These are phyloP conservation scores for Diaphora mendica DNA, from an alignment of 2,888 invertebrate species.

Conservation along the genomic window DNA sequence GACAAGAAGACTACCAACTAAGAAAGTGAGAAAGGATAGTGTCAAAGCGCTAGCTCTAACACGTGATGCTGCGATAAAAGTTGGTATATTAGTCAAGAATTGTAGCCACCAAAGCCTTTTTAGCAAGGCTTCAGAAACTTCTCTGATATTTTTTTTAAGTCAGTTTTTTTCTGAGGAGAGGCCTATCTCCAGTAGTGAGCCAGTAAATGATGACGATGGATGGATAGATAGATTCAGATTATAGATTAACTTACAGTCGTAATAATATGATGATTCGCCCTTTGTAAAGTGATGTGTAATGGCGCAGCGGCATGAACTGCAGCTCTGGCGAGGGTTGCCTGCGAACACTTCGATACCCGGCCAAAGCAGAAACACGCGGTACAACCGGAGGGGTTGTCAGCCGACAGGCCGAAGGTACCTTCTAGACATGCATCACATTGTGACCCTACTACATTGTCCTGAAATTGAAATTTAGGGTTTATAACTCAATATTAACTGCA, in stretches of 20 bases:
- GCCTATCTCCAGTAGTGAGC: no score
- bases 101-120: not conserved
- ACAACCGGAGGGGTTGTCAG: conserved; percentile 94
- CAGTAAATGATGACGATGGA: no score
- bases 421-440: conserved; percentile 94
- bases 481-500: not conserved
- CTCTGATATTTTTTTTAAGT: not conserved
- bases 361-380: conserved; percentile 99
- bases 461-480: conserved; percentile 30
- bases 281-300: conserved; percentile 77
- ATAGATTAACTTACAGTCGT: conserved; percentile 55
- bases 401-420: conserved; percentile 94
- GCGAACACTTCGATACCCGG: conserved; percentile 91
- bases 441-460: conserved; percentile 93
- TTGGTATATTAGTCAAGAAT: no score
- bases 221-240: not conserved
- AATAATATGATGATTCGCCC: conserved; percentile 51
- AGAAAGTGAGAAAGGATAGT: not conserved
- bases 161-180: no score
- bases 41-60: no score
- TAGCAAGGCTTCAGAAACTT: not conserved
- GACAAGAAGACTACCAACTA: not conserved
- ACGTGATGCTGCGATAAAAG: no score
- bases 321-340: conserved; percentile 94
- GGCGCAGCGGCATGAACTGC: conserved; percentile 89